Evolutionary conservation across 1,140 invertebrate species (phyloP).

Genomic region (Odontomachus brunneus): DNA sequence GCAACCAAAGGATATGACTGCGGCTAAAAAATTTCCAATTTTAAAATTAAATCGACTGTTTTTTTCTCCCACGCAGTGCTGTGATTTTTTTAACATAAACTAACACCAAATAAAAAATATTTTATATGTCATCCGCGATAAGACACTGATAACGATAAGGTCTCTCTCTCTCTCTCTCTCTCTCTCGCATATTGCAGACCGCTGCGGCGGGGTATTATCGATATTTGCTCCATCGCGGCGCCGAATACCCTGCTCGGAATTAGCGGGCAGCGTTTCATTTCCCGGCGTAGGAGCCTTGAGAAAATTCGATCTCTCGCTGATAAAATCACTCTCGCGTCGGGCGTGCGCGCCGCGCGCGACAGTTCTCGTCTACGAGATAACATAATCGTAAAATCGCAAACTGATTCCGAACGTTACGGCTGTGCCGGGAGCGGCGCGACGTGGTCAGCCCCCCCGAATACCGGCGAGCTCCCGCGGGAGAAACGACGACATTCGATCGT

Average conservation of each 20-base stretch:
- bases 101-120: too few species aligned
- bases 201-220: too few species aligned
- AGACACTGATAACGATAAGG: not conserved
- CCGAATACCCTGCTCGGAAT: not conserved
- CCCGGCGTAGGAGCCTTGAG: not conserved
- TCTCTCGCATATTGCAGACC: too few species aligned
- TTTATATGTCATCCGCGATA: not conserved
- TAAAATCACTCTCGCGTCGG: slow-evolving; percentile 47
- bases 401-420: slow-evolving; percentile 62
- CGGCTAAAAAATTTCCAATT: too few species aligned
- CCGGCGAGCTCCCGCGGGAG: not conserved
- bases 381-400: slow-evolving; percentile 69
- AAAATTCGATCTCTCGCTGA: slow-evolving; percentile 27
- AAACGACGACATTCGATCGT: slow-evolving; percentile 65
- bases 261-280: slow-evolving; percentile 15
- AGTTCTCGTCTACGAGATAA: slow-evolving; percentile 47
- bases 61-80: too few species aligned
- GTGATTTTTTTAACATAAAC: too few species aligned
- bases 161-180: too few species aligned
- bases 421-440: slow-evolving; percentile 8
- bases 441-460: slow-evolving; percentile 31
- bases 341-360: not conserved
- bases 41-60: too few species aligned
- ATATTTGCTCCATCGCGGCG: not conserved
- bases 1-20: too few species aligned